Evolutionary conservation across 2,888 invertebrate genomes (phyloP), one percentile per base, ranked within the genome.

Genomic region (Eristalis tenax): DNA sequence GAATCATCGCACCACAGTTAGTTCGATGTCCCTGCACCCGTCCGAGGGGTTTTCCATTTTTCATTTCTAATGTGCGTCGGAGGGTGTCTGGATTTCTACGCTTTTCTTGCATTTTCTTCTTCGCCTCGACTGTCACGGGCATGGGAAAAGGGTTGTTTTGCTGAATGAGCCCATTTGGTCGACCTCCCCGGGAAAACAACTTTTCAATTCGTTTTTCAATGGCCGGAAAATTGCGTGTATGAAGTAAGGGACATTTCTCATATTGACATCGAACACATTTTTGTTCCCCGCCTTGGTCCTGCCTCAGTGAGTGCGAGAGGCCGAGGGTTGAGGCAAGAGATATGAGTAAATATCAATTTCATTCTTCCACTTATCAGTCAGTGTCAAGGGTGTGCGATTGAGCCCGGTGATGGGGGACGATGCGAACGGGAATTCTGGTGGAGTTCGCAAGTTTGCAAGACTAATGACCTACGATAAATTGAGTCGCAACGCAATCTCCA

Each of bases 331-430:
- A 4, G 50, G 18, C 73, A 87, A 80, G 83, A 79, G 83, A 84
- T 84, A 88, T 88, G 88, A 73, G 77, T 56, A 40, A 81, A 84
- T 88, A 88, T 88, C 84, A 88, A 88, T 88, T 88, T 88, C 84
- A 84, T 83, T 84, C 71, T 69, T 84, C 70, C 61, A 63, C 88
- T 84, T 88, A 88, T 88, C 88, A 84, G 70, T 88, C 88, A 88
- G 65, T 84, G 88, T 88, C 84, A 84, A 71, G 69, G 80, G 59
- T 76, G 59, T 64, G 40, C 43, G 61, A 26, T 56, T 3, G 26
- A 26, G 26, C 26, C 26, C 26, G 1, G 26, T 26, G 26, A 26
- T 66, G 13, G 57, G 35, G 35, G 11, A 1, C 3, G 40, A 61
- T 59, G n/a, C 28, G 22, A 22, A 26, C 40, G 59, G 38, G 13